A percentile compares a stretch with the other conserved stretches of the same genome.
Conservation (phyloP, 2,797 vertebrate genomes). For the Cyclopterus lumpus region DNA sequence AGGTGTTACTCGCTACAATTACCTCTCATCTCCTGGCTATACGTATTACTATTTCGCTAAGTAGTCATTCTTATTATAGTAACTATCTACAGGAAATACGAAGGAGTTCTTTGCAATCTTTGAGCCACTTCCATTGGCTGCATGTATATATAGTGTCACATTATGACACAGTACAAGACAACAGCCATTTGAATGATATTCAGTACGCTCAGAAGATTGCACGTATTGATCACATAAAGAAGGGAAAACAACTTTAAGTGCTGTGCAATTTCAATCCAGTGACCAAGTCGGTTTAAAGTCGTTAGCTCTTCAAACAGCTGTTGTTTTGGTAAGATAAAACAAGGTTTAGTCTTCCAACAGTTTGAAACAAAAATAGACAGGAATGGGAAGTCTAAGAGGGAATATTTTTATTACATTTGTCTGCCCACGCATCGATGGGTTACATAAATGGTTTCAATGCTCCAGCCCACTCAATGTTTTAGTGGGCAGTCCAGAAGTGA, state of each 20-base stretch:
- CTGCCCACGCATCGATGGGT: conserved; percentile 60
- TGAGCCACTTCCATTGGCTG: not conserved
- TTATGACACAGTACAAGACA: not conserved
- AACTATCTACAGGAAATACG: not conserved
- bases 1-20: not conserved
- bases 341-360: not conserved
- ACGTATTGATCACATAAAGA: not conserved
- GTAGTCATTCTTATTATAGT: conserved; percentile 1
- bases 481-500: conserved; percentile 56
- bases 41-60: not conserved
- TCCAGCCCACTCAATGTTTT: conserved; percentile 64
- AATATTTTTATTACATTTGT: conserved; percentile 62
- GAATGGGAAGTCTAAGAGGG: conserved; percentile 29
- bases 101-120: not conserved
- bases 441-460: conserved; percentile 67
- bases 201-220: not conserved
- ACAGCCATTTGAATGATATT: not conserved
- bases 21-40: not conserved
- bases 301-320: not conserved
- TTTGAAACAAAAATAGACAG: conserved; percentile 51
- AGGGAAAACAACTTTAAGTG: not conserved
- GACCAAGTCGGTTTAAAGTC: not conserved
- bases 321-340: conserved; percentile 5
- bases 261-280: not conserved
- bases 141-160: not conserved